Evolutionary conservation across 2,888 invertebrate genomes (phyloP).

Genomic region (Heliconius ethilla): DNA sequence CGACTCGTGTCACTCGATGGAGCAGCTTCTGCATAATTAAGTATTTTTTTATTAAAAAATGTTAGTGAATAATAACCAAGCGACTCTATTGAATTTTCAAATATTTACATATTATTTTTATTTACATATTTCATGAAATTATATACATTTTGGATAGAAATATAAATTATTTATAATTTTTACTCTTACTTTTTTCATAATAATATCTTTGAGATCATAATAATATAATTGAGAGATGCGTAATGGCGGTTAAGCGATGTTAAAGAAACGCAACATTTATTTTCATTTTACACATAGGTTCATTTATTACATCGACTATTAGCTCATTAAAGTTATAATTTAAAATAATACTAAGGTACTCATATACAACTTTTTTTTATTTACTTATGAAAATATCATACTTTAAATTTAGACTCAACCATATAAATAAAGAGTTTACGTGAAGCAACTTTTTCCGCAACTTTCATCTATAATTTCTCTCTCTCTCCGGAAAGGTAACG

Average conservation of each 20-base stretch:
- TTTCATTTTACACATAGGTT: background rate
- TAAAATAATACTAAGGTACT: background rate
- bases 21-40: slow-evolving; percentile 37
- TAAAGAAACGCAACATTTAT: background rate
- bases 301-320: background rate
- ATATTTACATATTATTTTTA: slow-evolving; percentile 17
- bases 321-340: background rate
- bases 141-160: no score
- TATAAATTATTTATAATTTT: no score
- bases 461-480: background rate
- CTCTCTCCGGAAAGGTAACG: background rate
- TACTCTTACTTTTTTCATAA: background rate
- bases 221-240: no score
- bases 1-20: slow-evolving; percentile 35
- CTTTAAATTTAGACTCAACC: no score
- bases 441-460: background rate
- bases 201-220: no score
- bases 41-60: slow-evolving; percentile 37
- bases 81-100: slow-evolving; percentile 26
- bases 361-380: background rate
- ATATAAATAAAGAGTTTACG: no score
- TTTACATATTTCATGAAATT: background rate
- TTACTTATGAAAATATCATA: background rate
- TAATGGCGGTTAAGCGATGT: background rate
- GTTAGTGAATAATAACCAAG: slow-evolving; percentile 17